phyloP scores from a whole-genome alignment of 2,113 vertebrate genomes.

The Craseonycteris thonglongyai region DNA sequence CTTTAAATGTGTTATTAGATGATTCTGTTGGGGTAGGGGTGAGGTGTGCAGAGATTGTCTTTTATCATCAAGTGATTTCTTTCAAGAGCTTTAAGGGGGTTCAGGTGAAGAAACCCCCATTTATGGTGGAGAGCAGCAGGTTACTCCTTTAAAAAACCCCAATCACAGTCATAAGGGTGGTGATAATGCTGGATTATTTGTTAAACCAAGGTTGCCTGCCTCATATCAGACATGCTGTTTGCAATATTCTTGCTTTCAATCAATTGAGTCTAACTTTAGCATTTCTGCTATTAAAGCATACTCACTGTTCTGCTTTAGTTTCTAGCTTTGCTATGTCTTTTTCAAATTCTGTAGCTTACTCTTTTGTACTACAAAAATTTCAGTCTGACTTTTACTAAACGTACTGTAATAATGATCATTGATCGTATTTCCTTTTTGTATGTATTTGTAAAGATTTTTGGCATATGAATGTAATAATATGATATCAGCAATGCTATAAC shows the following conservation, averaged over 20 bases:
- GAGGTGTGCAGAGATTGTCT: background rate
- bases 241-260: slow-evolving; percentile 34
- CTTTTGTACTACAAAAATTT: slow-evolving; percentile 15
- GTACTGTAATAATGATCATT: background rate
- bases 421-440: background rate
- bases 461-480: background rate
- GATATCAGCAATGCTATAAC: background rate
- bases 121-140: background rate
- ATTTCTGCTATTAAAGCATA: background rate
- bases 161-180: background rate
- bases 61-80: background rate
- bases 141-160: slow-evolving; percentile 4
- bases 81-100: slow-evolving; percentile 35
- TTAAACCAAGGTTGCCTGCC: slow-evolving; percentile 24
- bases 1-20: background rate
- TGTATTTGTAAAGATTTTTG: slow-evolving; percentile 24
- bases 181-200: background rate
- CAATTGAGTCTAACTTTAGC: background rate
- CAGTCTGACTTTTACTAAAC: slow-evolving; percentile 38
- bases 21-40: background rate
- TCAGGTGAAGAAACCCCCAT: slow-evolving; percentile 33
- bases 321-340: slow-evolving; percentile 21
- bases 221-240: background rate
- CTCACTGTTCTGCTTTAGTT: background rate
- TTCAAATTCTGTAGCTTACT: background rate